These are phyloP conservation scores for Hydropsyche betteni DNA, from an alignment of 2,888 invertebrate species.

Conservation along the genomic window DNA sequence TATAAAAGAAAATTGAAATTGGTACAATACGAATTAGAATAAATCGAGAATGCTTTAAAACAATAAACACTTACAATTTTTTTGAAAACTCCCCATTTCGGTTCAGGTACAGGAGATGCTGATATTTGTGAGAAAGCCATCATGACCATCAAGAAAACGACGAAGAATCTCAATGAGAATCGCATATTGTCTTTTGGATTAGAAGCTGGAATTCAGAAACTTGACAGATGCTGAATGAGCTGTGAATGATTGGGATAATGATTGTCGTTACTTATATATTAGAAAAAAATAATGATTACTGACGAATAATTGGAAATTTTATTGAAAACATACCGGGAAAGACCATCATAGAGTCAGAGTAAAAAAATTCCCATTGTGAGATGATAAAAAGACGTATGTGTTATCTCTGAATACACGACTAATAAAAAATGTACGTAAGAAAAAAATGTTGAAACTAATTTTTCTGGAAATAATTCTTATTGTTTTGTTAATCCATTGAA, in stretches of 20 bases:
- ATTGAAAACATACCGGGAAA: no score
- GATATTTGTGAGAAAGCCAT: conserved; percentile 20
- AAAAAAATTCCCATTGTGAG: no score
- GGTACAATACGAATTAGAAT: neutral
- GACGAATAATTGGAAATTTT: no score
- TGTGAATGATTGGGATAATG: no score
- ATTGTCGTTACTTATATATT: no score
- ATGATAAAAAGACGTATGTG: neutral
- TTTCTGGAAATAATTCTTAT: no score
- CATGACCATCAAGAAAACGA: conserved; percentile 29
- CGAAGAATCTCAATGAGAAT: conserved; percentile 33
- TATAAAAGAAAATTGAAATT: conserved; percentile 13
- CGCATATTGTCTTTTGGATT: conserved; percentile 32
- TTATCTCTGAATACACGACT: no score
- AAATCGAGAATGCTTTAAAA: neutral
- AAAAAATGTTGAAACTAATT: neutral
- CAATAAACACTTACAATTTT: conserved; percentile 30
- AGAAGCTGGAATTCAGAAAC: no score
- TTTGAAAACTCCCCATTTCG: conserved; percentile 31
- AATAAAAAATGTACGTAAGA: no score
- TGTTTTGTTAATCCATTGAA: no score
- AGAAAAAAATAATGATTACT: neutral
- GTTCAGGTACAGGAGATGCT: conserved; percentile 31
- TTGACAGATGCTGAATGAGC: no score
- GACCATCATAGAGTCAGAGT: no score